Conservation (phyloP, 2,888 invertebrate species). For the Caenorhabditis sp. region DNA sequence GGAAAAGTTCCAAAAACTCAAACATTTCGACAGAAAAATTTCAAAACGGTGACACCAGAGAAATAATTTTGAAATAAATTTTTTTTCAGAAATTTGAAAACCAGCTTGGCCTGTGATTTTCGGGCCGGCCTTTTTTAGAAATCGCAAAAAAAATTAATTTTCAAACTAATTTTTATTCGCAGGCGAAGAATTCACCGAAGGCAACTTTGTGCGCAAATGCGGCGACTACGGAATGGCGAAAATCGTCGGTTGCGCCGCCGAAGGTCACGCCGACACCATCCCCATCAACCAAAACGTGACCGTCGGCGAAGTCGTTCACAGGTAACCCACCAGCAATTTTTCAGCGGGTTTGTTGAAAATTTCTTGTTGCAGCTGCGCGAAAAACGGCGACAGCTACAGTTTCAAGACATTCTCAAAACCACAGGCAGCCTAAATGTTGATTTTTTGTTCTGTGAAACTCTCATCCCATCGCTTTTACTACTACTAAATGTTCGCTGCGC, state of each 20-base stretch:
- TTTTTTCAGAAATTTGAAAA: no score
- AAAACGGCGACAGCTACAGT: constrained; percentile 33
- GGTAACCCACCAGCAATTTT: background rate
- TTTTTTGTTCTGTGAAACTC: no score
- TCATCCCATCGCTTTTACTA: constrained; percentile 3
- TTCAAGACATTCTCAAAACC: constrained; percentile 20
- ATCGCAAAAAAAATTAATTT: no score
- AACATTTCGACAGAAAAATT: no score
- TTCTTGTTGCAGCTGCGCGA: constrained; percentile 16
- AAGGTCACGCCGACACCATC: constrained; percentile 19
- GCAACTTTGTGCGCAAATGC: constrained; percentile 19
- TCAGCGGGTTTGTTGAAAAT: background rate
- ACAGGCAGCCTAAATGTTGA: background rate
- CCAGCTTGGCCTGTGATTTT: no score
- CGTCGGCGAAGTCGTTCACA: constrained; percentile 19
- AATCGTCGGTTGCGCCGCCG: constrained; percentile 26
- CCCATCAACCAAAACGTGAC: constrained; percentile 29
- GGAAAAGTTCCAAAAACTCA: no score
- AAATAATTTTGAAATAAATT: no score
- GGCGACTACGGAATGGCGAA: background rate
- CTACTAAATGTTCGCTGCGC: constrained; percentile 7
- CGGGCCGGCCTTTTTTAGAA: no score
- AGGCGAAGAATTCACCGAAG: constrained; percentile 26
- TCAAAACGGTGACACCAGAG: no score
- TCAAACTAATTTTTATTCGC: background rate